Conservation (phyloP, 2,888 invertebrate genomes). For the Pachycephus smyrnensis region DNA sequence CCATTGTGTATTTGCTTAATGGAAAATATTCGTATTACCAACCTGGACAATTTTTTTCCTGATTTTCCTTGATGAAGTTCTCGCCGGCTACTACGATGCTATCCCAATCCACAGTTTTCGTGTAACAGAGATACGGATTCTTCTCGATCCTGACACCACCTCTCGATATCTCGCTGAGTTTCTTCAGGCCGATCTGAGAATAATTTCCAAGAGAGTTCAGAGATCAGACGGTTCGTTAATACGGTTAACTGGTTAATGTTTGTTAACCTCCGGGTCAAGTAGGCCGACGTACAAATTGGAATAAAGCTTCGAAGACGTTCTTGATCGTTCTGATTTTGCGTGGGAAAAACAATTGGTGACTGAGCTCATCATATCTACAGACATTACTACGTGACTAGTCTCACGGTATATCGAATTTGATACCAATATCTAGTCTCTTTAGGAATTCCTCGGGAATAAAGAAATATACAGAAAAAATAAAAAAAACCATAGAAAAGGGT, state of each 20-base stretch:
- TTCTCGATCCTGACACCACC: conserved; percentile 86
- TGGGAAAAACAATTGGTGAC: conserved; percentile 40
- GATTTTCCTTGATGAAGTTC: conserved; percentile 56
- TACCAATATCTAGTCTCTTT: not conserved
- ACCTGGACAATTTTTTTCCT: conserved; percentile 42
- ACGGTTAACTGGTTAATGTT: conserved; percentile 52
- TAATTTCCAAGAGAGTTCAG: conserved; percentile 9
- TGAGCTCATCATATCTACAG: not conserved
- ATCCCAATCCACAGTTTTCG: conserved; percentile 78
- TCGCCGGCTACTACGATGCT: conserved; percentile 70
- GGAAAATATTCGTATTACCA: not conserved
- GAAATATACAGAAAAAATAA: not conserved
- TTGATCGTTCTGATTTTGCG: conserved; percentile 39
- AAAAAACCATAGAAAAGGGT: not conserved
- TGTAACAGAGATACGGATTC: conserved; percentile 82
- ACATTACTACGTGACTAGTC: not conserved
- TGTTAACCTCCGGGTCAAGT: conserved; percentile 52
- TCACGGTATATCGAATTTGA: not conserved
- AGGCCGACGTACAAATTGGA: conserved; percentile 28
- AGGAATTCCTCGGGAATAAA: not conserved
- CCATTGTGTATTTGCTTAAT: not conserved
- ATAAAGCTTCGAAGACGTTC: conserved; percentile 32
- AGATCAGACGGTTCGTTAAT: conserved; percentile 46
- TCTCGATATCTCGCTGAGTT: conserved; percentile 79
- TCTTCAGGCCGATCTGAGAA: conserved; percentile 79